Percentiles rank a stretch among this genome's conserved stretches.
Conservation (phyloP, 2,888 invertebrate species). For the Hypena proboscidalis region DNA sequence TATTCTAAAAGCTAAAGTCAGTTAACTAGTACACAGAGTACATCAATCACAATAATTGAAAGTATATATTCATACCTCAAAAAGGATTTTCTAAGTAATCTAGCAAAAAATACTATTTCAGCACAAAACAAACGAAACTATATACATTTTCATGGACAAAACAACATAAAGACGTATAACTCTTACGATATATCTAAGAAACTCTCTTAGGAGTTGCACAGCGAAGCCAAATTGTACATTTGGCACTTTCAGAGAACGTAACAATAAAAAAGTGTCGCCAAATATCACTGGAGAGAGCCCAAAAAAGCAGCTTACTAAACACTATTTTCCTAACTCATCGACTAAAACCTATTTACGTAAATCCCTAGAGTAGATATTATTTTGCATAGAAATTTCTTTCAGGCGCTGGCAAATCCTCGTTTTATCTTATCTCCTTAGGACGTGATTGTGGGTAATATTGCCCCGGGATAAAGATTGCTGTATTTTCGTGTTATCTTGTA, state of each 20-base stretch:
- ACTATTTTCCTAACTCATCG: conserved; percentile 28
- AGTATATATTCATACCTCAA: too few relatives aligned
- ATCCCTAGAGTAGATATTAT: conserved; percentile 40
- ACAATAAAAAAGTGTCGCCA: not conserved
- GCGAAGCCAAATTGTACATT: too few relatives aligned
- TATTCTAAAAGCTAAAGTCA: too few relatives aligned
- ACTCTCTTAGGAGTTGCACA: too few relatives aligned
- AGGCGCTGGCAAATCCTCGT: conserved; percentile 32
- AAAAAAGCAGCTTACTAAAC: conserved; percentile 12
- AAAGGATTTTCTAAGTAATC: too few relatives aligned
- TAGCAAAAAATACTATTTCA: too few relatives aligned
- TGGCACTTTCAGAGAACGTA: not conserved
- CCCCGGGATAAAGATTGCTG: conserved; percentile 14
- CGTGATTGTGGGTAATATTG: conserved; percentile 37
- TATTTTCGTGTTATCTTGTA: conserved; percentile 11
- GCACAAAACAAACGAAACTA: too few relatives aligned
- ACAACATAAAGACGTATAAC: too few relatives aligned
- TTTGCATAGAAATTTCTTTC: conserved; percentile 44
- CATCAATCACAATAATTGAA: too few relatives aligned
- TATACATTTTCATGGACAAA: too few relatives aligned
- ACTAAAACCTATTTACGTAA: conserved; percentile 41
- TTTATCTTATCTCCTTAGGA: conserved; percentile 40
- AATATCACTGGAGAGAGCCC: not conserved
- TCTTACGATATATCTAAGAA: too few relatives aligned
- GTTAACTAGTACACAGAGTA: too few relatives aligned